Base-by-base conservation (phyloP, 2,888 invertebrate genomes). In the Agonopterix alstromeriana region DNA sequence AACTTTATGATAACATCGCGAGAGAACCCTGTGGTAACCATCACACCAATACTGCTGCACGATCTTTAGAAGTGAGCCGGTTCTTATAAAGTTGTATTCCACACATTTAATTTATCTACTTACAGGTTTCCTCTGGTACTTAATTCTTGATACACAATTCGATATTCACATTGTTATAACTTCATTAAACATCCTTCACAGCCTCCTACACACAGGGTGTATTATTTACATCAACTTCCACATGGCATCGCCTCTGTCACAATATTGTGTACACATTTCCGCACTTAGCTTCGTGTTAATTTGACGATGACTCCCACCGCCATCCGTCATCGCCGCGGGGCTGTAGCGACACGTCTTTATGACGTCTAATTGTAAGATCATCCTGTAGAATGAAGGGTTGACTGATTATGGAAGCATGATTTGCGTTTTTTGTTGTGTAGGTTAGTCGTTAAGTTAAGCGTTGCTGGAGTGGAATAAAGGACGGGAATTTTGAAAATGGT, bases 261-360 rank as follows among this genome's bases (percentile, higher is more conserved):
- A 73, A 27, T 27, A 27, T 67, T 73, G 73, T 77, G 73, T 83
- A 85, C 85, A 87, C 77, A 87, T 70, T 84, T 84, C 78, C 73
- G 84, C 86, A 86, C 87, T 86, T 82, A 83, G 77, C 70, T 60
- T 54, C 66, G 70, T 78, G 84, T 84, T 83, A 82, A 86, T 85
- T 84, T 82, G 78, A 64, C 79, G 75, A 84, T 85, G 84, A 83
- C 80, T 82, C 1, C 11, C 82, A 53, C 69, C 67, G 69, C 72
- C 75, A 83, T 84, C 81, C 77, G 84, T 83, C 84, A 82, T 76
- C 60, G 81, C 82, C 74, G 50, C 60, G 57, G 67, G 77, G 71
- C 58, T 52, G 61, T 53, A 60, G 65, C 64, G 72, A 69, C 70
- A 63, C 76, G 73, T 77, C 81, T 77, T 79, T 80, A 77, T 78